Percentiles rank a stretch among this genome's conserved stretches.
Evolutionary conservation across 2,888 invertebrate species (phyloP).

Genomic region (Heliconius sara): DNA sequence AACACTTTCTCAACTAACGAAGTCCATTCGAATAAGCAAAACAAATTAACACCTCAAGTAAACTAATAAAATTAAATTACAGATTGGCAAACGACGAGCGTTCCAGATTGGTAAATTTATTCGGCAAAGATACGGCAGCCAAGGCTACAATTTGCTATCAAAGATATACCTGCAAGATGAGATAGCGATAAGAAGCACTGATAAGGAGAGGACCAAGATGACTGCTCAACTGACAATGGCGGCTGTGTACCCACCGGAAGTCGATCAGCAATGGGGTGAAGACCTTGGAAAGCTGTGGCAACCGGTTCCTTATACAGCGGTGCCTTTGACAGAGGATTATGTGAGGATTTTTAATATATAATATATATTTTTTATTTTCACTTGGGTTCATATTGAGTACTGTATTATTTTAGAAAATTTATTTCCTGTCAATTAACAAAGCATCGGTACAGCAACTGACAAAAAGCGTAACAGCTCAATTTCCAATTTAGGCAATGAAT

Average conservation of each 20-base stretch:
- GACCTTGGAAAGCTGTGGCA: slow-evolving; percentile 75
- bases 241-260: slow-evolving; percentile 70
- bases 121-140: slow-evolving; percentile 64
- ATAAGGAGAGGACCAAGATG: slow-evolving; percentile 79
- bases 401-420: too few species aligned
- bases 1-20: neutral
- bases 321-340: slow-evolving; percentile 71
- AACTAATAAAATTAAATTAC: neutral
- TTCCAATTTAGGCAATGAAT: too few species aligned
- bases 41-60: neutral
- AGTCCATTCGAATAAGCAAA: neutral
- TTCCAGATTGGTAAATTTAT: slow-evolving; percentile 72
- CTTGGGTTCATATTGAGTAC: too few species aligned
- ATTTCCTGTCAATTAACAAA: too few species aligned
- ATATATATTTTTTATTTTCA: too few species aligned
- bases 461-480: too few species aligned
- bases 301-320: slow-evolving; percentile 70
- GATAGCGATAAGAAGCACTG: slow-evolving; percentile 68
- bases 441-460: too few species aligned
- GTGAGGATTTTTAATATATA: slow-evolving; percentile 58
- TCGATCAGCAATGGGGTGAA: slow-evolving; percentile 74
- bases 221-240: slow-evolving; percentile 72
- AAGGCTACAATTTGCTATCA: slow-evolving; percentile 63
- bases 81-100: slow-evolving; percentile 64
- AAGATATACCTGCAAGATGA: slow-evolving; percentile 66